phyloP scores from a whole-genome alignment of 2,113 vertebrate species.

The Indicator indicator region DNA sequence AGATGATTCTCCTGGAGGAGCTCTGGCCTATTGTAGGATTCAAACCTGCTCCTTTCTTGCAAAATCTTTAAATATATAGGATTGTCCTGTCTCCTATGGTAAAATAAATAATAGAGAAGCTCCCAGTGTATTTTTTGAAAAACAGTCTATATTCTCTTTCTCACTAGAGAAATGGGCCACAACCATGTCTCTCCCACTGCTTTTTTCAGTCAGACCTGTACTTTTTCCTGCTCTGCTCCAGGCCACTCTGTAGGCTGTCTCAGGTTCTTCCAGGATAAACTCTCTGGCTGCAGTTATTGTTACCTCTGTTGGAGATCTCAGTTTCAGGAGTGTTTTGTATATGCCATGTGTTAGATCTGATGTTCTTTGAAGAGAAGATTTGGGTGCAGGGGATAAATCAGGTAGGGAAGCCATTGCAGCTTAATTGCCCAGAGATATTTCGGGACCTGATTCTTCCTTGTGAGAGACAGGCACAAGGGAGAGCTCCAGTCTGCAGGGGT shows the following conservation, averaged over 20 bases:
- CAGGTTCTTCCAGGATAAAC: conserved; percentile 12
- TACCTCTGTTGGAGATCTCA: background rate
- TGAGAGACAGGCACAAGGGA: background rate
- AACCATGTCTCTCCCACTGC: background rate
- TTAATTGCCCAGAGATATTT: background rate
- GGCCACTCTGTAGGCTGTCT: background rate
- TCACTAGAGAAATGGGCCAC: background rate
- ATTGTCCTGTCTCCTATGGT: background rate
- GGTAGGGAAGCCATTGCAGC: background rate
- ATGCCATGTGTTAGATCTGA: background rate
- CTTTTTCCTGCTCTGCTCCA: background rate
- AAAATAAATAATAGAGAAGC: background rate
- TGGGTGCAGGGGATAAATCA: background rate
- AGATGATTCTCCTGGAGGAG: background rate
- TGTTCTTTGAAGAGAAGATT: conserved; percentile 15
- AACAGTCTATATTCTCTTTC: background rate
- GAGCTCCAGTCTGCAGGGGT: background rate
- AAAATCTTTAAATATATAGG: background rate
- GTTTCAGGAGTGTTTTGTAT: background rate
- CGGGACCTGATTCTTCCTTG: background rate
- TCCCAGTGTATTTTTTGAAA: background rate
- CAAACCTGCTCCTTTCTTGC: background rate
- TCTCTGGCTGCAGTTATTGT: background rate
- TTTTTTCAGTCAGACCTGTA: background rate
- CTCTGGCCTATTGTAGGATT: background rate